Evolutionary conservation across 1,140 invertebrate species (phyloP), one percentile per base, ranked within the genome.

Genomic region (Arion vulgaris): DNA sequence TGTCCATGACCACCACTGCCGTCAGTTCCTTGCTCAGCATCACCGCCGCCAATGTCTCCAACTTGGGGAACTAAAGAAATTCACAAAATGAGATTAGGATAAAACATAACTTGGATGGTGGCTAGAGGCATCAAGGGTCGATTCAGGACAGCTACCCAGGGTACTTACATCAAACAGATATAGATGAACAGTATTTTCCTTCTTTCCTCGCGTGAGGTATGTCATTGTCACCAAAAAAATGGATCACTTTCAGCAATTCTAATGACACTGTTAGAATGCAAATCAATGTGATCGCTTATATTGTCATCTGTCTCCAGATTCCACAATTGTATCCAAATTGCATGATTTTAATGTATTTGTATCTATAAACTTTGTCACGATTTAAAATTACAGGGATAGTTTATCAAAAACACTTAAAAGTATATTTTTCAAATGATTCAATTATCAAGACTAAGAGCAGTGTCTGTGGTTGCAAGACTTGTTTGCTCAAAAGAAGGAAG

Each of bases 31-130:
- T 85, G 83, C 66, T 85, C 77, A 51, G 39, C 74, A 66, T 32
- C 80, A 57, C 72, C 57, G 62, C 66, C 36, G 69, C 72, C 45
- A 71, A 53, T 53, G 36, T 72, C 74, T 19, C 84, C 86, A 32
- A 69, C 75, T 80, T 84, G 71, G 62, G 86, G 62, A 53, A 83
- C 89, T 89, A 89, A 68, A 87, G 88, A 87, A 87, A 88, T 85
- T 86, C 71, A 85, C 51, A 83, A 82, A 83, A 81, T 41, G 39
- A 82, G 66, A 81, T 38, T 75, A 68, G 45, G 49, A 39, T 80
- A 74, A 79, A 39, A 72, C 38, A 73, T 32, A 73, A 81, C 45
- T 53, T 81, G 80, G 68, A 74, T 53, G 80, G 36, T 74, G 71
- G 69, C 57, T 68, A 57, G 34, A 79, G 23, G 57, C 76, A 45